A percentile compares a stretch with the other conserved stretches of the same genome.
Evolutionary conservation across 2,797 vertebrate genomes (phyloP).

Genomic region (Phrynocephalus guinanensis): DNA sequence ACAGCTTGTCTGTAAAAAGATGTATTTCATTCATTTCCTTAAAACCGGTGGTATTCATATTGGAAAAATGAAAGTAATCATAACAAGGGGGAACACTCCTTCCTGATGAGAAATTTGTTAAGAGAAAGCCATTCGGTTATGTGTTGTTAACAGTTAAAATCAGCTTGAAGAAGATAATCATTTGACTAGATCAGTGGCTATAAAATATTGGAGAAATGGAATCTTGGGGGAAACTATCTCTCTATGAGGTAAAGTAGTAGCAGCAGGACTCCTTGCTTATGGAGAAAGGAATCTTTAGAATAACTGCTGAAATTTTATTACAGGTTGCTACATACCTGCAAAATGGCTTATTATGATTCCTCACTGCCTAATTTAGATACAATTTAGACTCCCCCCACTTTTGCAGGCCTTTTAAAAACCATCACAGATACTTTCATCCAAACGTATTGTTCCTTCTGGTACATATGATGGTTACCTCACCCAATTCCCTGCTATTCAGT

Average conservation of each 20-base stretch:
- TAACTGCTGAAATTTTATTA: constrained; percentile 38
- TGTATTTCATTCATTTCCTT: constrained; percentile 9
- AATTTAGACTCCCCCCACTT: neutral
- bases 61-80: constrained; percentile 20
- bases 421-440: neutral
- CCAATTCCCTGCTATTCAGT: neutral
- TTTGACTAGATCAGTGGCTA: constrained; percentile 4
- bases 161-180: constrained; percentile 32
- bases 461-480: neutral
- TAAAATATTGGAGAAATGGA: constrained; percentile 40
- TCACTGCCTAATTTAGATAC: constrained; percentile 25
- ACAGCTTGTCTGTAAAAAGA: neutral
- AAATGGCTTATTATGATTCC: constrained; percentile 43
- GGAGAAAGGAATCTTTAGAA: constrained; percentile 51
- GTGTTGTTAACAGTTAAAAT: constrained; percentile 39
- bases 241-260: constrained; percentile 34
- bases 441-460: neutral
- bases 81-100: constrained; percentile 40
- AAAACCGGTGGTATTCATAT: too few relatives aligned
- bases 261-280: constrained; percentile 30
- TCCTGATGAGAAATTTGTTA: constrained; percentile 5
- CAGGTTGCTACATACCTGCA: constrained; percentile 25
- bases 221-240: constrained; percentile 28
- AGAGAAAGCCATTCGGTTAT: constrained; percentile 30
- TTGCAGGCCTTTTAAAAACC: too few relatives aligned